phyloP scores from a whole-genome alignment of 2,888 invertebrate species.

The Lamellibrachia satsuma region DNA sequence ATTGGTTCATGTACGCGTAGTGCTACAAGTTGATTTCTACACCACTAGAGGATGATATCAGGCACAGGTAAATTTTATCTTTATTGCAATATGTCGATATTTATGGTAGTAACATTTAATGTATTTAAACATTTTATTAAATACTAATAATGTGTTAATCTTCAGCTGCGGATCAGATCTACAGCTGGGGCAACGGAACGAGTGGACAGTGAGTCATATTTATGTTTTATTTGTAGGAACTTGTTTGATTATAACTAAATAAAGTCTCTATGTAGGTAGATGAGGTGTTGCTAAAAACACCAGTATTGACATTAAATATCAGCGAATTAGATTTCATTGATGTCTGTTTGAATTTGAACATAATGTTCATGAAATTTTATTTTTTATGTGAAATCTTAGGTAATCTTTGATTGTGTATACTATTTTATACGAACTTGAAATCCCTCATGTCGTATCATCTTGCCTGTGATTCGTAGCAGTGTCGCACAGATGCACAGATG shows the following conservation, averaged over 20 bases:
- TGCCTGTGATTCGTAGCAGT: not conserved
- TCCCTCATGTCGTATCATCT: not conserved
- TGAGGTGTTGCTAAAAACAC: too few species aligned
- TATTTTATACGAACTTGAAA: not conserved
- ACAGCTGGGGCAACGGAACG: not conserved
- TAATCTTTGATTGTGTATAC: not conserved
- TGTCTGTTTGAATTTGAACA: not conserved
- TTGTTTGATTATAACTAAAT: too few species aligned
- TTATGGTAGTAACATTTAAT: too few species aligned
- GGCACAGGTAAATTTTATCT: too few species aligned
- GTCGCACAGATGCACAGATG: not conserved
- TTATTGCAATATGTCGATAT: too few species aligned
- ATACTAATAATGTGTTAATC: not conserved
- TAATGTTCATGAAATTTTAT: not conserved
- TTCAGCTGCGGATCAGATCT: not conserved
- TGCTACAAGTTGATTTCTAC: too few species aligned
- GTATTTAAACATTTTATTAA: too few species aligned
- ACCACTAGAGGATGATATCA: too few species aligned
- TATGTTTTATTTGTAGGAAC: not conserved
- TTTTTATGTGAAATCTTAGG: not conserved
- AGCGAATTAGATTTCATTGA: not conserved
- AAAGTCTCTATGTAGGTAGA: too few species aligned
- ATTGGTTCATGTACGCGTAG: too few species aligned
- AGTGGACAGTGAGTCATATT: not conserved
- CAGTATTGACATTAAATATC: too few species aligned